phyloP scores from a whole-genome alignment of 2,113 vertebrate species.

The Sylvicapra grimmia region DNA sequence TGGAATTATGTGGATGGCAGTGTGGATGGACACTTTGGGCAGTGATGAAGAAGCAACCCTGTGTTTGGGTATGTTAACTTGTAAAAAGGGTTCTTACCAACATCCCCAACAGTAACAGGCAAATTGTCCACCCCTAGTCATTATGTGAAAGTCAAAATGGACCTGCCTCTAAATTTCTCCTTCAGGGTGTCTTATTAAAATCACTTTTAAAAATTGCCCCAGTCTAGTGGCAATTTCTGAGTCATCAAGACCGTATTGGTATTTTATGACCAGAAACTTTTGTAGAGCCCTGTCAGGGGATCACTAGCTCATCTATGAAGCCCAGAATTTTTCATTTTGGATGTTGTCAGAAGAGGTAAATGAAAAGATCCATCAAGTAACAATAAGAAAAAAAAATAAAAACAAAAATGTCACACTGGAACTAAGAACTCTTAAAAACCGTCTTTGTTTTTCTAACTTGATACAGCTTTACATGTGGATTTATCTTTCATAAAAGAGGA shows the following conservation, averaged over 20 bases:
- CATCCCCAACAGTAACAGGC: background rate
- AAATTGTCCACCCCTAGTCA: background rate
- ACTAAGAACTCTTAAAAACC: slow-evolving; percentile 50
- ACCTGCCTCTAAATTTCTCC: background rate
- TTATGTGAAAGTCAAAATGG: background rate
- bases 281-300: slow-evolving; percentile 56
- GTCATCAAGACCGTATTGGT: slow-evolving; percentile 57
- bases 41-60: background rate
- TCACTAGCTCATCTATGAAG: slow-evolving; percentile 59
- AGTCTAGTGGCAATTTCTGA: background rate
- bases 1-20: background rate
- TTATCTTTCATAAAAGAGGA: slow-evolving; percentile 73
- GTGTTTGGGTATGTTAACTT: background rate
- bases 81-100: background rate
- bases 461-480: slow-evolving; percentile 63
- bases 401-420: slow-evolving; percentile 25
- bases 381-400: background rate
- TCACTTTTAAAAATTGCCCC: background rate
- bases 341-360: slow-evolving; percentile 54
- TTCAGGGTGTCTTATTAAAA: background rate
- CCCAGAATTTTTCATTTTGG: slow-evolving; percentile 64
- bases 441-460: slow-evolving; percentile 66
- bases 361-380: slow-evolving; percentile 64
- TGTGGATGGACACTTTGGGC: background rate
- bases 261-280: slow-evolving; percentile 53